Base-by-base conservation (phyloP, 2,113 vertebrate genomes). In the Atherinomorus stipes region DNA sequence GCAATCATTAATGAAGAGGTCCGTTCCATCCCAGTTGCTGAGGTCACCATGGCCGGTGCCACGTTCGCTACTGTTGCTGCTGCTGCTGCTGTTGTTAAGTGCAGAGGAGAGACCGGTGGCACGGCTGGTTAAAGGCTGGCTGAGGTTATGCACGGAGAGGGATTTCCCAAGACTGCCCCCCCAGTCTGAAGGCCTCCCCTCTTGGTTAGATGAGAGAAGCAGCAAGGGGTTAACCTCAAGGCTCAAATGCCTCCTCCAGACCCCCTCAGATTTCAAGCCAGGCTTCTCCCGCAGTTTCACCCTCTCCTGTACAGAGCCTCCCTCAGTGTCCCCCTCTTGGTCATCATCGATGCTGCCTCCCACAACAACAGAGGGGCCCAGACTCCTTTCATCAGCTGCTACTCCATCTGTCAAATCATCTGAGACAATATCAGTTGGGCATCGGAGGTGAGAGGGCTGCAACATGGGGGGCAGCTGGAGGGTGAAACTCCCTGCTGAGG, bases 71-170 rank as follows among this genome's bases (percentile, higher is more conserved):
- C 95, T 91, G 86, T 94, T 96, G 88, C 96, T 95, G 76, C 87
- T 89, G 74, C 88, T 88, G 73, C 84, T 88, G 75, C 81, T 94
- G 93, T 82, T 79, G 88, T 80, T 84, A 52, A 85, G 74, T 1
- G 50, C 92, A 86, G 90, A 95, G 80, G 95, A 93, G 66, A 95
- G 89, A 74, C 94, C 92, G 40, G 95, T 85, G 83, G 92, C 94
- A 87, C 93, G 94, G 91, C 94, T 95, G 75, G 93, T 95, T 18
- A 73, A 65, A 37, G 96, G 94, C 59, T 95, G 95, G 88, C 95
- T 96, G 84, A 99, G 95, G 84, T 97, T 96, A 89, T 98, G 96
- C 76, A 94, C 96, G 19, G 98, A 98, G 80, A 96, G 89, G 62
- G 97, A 98, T 85, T 98, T 97, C 56, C 95, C 96, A 15, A 97